These are phyloP conservation scores for Chymomyza amoena DNA, from an alignment of 2,888 invertebrate species.

Conservation along the genomic window DNA sequence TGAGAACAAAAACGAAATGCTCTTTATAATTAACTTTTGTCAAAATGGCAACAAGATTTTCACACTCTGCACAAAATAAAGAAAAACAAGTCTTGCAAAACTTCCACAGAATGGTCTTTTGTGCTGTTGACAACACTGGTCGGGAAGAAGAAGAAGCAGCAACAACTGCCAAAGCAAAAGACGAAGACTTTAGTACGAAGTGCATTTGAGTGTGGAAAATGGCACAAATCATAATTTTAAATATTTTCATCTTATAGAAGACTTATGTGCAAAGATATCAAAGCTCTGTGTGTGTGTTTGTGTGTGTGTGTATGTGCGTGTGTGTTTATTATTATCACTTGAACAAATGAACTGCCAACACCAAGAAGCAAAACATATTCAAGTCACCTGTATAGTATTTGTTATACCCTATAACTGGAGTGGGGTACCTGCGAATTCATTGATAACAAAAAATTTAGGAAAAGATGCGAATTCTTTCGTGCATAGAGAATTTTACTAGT, in stretches of 20 bases:
- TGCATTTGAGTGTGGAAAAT: slow-evolving; percentile 45
- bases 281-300: slow-evolving; percentile 2
- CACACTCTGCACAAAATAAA: slow-evolving; percentile 11
- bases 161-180: not conserved
- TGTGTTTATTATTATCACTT: slow-evolving; percentile 34
- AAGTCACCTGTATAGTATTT: not conserved
- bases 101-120: slow-evolving; percentile 9
- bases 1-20: slow-evolving; percentile 29
- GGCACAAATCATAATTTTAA: slow-evolving; percentile 68
- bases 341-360: slow-evolving; percentile 46
- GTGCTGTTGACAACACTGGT: slow-evolving; percentile 31
- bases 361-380: not conserved
- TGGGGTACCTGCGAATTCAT: not conserved
- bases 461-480: no score
- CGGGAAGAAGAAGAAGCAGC: slow-evolving; percentile 6
- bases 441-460: no score
- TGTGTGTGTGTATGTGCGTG: slow-evolving; percentile 12
- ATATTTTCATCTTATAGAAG: slow-evolving; percentile 40
- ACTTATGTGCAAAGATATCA: not conserved
- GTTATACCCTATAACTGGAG: not conserved
- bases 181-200: not conserved
- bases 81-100: not conserved
- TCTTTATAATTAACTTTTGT: slow-evolving; percentile 61
- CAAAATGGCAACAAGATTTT: slow-evolving; percentile 47
- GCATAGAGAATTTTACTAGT: no score